phyloP scores from a whole-genome alignment of 2,113 vertebrate genomes.

The Hiodon tergisus region DNA sequence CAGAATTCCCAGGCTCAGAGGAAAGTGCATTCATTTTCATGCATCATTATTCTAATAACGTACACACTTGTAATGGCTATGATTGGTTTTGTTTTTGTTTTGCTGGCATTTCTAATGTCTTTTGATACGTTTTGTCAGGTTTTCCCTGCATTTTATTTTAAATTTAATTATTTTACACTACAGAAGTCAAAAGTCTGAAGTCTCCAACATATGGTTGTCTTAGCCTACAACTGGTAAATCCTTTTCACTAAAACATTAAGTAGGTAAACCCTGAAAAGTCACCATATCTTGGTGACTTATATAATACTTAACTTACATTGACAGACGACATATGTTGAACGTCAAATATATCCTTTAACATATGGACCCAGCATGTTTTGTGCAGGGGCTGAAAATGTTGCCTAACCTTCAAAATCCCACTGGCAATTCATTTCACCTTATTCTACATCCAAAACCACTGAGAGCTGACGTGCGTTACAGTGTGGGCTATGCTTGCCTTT shows the following conservation, averaged over 20 bases:
- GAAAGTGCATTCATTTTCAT: slow-evolving; percentile 17
- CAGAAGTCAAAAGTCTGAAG: too few relatives aligned
- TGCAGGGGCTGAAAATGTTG: slow-evolving; percentile 4
- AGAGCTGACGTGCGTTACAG: slow-evolving; percentile 21
- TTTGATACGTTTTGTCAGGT: slow-evolving; percentile 13
- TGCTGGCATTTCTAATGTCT: background rate
- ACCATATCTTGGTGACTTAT: background rate
- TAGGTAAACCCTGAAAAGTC: too few relatives aligned
- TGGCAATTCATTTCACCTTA: background rate
- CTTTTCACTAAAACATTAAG: too few relatives aligned
- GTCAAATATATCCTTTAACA: slow-evolving; percentile 28
- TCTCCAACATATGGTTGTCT: too few relatives aligned
- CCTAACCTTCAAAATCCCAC: background rate
- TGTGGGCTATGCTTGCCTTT: slow-evolving; percentile 12
- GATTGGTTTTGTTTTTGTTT: slow-evolving; percentile 7
- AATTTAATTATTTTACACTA: too few relatives aligned
- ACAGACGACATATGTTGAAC: slow-evolving; percentile 34
- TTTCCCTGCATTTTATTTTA: background rate
- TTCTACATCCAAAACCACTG: background rate
- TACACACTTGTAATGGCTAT: slow-evolving; percentile 21
- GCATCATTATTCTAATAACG: slow-evolving; percentile 23
- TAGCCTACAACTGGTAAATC: too few relatives aligned
- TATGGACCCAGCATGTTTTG: slow-evolving; percentile 15
- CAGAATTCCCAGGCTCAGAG: slow-evolving; percentile 4
- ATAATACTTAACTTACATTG: slow-evolving; percentile 14